A percentile compares a stretch with the other conserved stretches of the same genome.
Evolutionary conservation across 35 echinoderm and acorn worm genomes (phyloP).

Genomic region (Ophiothrix spiculata): DNA sequence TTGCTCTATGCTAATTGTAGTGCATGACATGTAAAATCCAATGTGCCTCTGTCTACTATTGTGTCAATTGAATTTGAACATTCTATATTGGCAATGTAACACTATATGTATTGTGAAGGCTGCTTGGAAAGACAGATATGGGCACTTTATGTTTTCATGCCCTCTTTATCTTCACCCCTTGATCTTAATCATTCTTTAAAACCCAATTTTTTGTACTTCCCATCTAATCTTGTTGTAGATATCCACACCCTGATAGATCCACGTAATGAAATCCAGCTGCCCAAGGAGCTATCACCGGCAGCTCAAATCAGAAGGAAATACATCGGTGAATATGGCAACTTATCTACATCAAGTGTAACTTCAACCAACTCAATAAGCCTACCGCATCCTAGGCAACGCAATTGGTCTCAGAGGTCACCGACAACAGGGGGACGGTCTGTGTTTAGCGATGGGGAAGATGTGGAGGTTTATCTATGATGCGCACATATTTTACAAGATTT

Average conservation of each 20-base stretch:
- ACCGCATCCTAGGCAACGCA: not conserved
- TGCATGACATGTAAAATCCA: too few relatives aligned
- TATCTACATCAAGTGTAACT: not conserved
- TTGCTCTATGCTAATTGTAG: too few relatives aligned
- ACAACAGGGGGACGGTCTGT: conserved; percentile 10
- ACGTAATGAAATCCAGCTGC: conserved; percentile 54
- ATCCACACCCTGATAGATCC: conserved; percentile 32
- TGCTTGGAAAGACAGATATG: too few relatives aligned
- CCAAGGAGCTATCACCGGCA: conserved; percentile 52
- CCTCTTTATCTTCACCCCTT: too few relatives aligned
- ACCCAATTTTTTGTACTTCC: too few relatives aligned
- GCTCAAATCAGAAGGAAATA: conserved; percentile 53
- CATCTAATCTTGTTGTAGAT: not conserved
- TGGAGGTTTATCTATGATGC: not conserved
- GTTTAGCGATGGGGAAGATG: conserved; percentile 9
- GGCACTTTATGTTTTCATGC: too few relatives aligned
- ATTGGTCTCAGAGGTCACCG: not conserved
- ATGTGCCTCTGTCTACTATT: too few relatives aligned
- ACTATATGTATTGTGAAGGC: too few relatives aligned
- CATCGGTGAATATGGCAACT: conserved; percentile 38
- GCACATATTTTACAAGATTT: too few relatives aligned
- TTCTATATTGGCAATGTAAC: too few relatives aligned
- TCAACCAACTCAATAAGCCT: not conserved
- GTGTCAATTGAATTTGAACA: too few relatives aligned
- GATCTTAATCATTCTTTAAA: too few relatives aligned